These are phyloP conservation scores for human DNA, from an alignment of 2,113 vertebrate genomes.

Conservation along the genomic window DNA sequence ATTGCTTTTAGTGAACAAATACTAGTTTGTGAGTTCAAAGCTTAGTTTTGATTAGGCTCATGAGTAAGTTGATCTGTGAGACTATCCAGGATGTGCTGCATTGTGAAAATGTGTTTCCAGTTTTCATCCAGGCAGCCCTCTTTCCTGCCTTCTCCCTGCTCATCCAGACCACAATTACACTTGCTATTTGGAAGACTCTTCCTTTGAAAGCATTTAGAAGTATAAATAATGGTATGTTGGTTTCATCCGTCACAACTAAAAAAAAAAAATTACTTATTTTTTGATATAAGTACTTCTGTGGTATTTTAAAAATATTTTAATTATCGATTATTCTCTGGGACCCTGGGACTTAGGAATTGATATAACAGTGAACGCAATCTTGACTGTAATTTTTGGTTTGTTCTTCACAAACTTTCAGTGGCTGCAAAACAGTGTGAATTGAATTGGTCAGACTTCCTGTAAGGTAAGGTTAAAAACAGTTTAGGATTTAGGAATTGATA, in stretches of 20 bases:
- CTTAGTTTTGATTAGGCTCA: background rate
- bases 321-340: background rate
- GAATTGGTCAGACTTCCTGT: background rate
- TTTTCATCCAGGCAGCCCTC: background rate
- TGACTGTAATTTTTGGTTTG: background rate
- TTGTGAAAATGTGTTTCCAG: background rate
- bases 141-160: background rate
- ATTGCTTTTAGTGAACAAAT: background rate
- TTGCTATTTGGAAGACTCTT: background rate
- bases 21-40: background rate
- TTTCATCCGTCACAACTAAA: background rate
- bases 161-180: background rate
- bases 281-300: background rate
- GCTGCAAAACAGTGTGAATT: background rate
- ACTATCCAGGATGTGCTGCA: fast-evolving
- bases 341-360: background rate
- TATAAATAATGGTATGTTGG: background rate
- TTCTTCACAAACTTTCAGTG: background rate
- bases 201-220: background rate
- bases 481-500: background rate
- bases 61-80: background rate
- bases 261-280: background rate
- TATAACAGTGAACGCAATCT: background rate
- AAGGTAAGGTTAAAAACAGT: background rate
- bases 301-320: conserved; percentile 10